Percentiles rank a stretch among this genome's conserved stretches.
Evolutionary conservation across 2,113 vertebrate species (phyloP).

Genomic region (Eurystomus gularis): DNA sequence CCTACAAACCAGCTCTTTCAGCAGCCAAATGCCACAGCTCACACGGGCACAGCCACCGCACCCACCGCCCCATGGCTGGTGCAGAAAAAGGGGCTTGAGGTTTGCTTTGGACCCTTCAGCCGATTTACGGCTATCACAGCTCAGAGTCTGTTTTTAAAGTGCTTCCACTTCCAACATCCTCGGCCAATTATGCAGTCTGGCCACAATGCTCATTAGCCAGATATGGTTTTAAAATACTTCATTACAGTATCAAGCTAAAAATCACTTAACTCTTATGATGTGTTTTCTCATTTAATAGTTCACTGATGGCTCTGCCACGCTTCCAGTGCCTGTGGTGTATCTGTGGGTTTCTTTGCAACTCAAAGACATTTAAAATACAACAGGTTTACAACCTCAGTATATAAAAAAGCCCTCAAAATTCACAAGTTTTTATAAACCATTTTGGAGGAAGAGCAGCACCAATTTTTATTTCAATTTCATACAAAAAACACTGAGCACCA

Average conservation of each 20-base stretch:
- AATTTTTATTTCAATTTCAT: neutral
- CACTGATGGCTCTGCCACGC: neutral
- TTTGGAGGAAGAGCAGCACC: neutral
- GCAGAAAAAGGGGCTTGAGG: neutral
- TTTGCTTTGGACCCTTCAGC: neutral
- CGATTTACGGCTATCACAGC: neutral
- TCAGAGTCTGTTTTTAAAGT: neutral
- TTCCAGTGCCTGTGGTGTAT: neutral
- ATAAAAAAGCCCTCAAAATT: neutral
- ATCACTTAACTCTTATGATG: neutral
- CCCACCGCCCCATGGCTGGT: neutral
- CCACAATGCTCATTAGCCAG: neutral
- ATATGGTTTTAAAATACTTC: neutral
- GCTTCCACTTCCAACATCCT: neutral
- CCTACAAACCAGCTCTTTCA: neutral
- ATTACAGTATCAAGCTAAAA: constrained; percentile 6
- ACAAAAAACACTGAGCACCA: neutral
- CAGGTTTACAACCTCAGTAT: neutral
- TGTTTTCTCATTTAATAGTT: neutral
- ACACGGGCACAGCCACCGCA: rapidly evolving
- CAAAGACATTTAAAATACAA: neutral
- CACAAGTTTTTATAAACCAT: neutral
- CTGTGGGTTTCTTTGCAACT: neutral
- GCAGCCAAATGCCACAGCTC: rapidly evolving
- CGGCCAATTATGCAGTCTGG: neutral